Percentiles rank a stretch among this genome's conserved stretches.
phyloP scores from a whole-genome alignment of 2,797 vertebrate genomes.

The Chiroxiphia lanceolata region DNA sequence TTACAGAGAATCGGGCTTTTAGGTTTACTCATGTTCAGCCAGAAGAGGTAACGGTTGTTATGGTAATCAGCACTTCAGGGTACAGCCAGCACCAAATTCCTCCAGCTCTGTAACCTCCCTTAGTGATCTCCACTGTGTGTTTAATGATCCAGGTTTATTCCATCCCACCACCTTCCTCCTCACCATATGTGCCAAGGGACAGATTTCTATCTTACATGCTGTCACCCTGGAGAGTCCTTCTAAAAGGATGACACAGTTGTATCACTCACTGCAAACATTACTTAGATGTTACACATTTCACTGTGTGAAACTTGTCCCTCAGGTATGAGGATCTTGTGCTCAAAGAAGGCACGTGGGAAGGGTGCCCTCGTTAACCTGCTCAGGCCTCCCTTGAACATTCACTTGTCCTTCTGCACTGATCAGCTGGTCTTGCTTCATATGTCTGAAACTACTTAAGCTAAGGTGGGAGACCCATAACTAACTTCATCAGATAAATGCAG shows the following conservation, averaged over 20 bases:
- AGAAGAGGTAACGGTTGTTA: background rate
- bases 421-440: background rate
- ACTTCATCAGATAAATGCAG: background rate
- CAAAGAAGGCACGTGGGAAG: background rate
- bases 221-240: background rate
- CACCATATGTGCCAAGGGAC: accelerated
- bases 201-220: background rate
- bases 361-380: background rate
- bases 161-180: background rate
- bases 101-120: background rate
- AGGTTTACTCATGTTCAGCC: background rate
- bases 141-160: background rate
- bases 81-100: background rate
- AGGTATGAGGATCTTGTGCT: background rate
- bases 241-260: background rate
- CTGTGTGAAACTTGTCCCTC: accelerated
- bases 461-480: background rate
- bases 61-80: background rate
- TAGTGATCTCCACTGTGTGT: background rate
- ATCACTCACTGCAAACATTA: background rate
- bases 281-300: background rate
- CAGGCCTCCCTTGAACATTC: background rate
- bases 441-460: background rate
- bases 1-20: background rate
- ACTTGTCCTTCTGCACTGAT: background rate